A percentile compares a stretch with the other conserved stretches of the same genome.
These are phyloP conservation scores for Sebastes nivosus DNA, from an alignment of 2,797 vertebrate species.

Conservation along the genomic window DNA sequence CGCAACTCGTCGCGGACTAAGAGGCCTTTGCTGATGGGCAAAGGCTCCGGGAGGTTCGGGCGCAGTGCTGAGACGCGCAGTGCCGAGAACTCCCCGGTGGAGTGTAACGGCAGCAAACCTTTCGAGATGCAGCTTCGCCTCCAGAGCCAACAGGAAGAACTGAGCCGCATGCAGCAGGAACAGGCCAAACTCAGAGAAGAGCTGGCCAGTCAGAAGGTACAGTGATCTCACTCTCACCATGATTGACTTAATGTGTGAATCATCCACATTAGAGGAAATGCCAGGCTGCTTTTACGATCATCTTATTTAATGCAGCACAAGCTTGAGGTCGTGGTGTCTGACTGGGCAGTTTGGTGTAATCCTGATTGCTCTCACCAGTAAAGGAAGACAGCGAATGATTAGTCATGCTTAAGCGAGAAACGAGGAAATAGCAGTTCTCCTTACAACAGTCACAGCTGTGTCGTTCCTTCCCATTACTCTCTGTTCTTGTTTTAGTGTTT, in stretches of 20 bases:
- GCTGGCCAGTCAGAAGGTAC: slow-evolving; percentile 89
- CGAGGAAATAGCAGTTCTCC: slow-evolving; percentile 43
- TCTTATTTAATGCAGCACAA: not conserved
- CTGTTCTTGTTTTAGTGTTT: slow-evolving; percentile 38
- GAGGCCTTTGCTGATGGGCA: slow-evolving; percentile 81
- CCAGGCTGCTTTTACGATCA: not conserved
- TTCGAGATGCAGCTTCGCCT: slow-evolving; percentile 84
- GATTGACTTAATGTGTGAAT: not conserved
- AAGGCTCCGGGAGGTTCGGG: slow-evolving; percentile 70
- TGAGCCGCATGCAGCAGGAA: slow-evolving; percentile 83
- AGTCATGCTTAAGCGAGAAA: slow-evolving; percentile 42
- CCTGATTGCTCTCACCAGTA: slow-evolving; percentile 1
- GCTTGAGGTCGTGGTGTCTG: slow-evolving; percentile 1
- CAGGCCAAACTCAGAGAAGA: slow-evolving; percentile 87
- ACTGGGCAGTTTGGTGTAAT: not conserved
- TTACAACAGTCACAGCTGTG: slow-evolving; percentile 23
- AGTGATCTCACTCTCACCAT: not conserved
- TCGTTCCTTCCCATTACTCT: slow-evolving; percentile 5
- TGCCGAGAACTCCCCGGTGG: slow-evolving; percentile 76
- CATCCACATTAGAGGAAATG: not conserved
- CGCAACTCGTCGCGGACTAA: slow-evolving; percentile 83
- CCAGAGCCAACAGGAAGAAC: slow-evolving; percentile 91
- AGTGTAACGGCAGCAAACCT: slow-evolving; percentile 80
- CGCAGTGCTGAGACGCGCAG: slow-evolving; percentile 63
- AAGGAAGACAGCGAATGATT: slow-evolving; percentile 45